These are phyloP conservation scores for Leptinotarsa undecemlineata DNA, from an alignment of 1,140 invertebrate species.

Conservation along the genomic window DNA sequence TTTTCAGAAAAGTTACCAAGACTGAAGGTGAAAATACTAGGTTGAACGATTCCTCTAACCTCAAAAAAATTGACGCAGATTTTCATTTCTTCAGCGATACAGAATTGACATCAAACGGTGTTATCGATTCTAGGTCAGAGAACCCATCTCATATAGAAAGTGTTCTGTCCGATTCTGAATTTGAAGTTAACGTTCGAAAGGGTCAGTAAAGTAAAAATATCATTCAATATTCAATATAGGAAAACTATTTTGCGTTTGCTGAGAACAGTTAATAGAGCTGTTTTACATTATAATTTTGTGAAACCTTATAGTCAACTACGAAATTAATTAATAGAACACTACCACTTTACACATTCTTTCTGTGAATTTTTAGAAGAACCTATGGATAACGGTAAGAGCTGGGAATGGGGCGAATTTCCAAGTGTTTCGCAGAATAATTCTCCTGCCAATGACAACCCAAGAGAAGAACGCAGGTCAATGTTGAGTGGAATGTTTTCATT, in stretches of 20 bases:
- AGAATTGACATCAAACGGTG: slow-evolving; percentile 71
- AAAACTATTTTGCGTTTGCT: not conserved
- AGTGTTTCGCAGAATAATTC: slow-evolving; percentile 52
- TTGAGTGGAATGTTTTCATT: slow-evolving; percentile 90
- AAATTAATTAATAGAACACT: too few relatives aligned
- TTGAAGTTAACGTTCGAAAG: slow-evolving; percentile 77
- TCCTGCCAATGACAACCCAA: slow-evolving; percentile 43
- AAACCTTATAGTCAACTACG: too few relatives aligned
- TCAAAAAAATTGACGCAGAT: slow-evolving; percentile 61
- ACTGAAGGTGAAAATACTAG: not conserved
- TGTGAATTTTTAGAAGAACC: slow-evolving; percentile 51
- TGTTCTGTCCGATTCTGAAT: slow-evolving; percentile 91
- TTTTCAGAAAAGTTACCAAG: slow-evolving; percentile 17
- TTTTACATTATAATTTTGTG: too few relatives aligned
- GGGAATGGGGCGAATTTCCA: slow-evolving; percentile 97
- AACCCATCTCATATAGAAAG: slow-evolving; percentile 60
- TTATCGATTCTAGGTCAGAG: slow-evolving; percentile 61
- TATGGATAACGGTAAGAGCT: slow-evolving; percentile 66
- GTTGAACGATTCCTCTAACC: slow-evolving; percentile 26
- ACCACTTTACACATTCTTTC: too few relatives aligned
- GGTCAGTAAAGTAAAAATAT: slow-evolving; percentile 47
- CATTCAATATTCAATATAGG: not conserved
- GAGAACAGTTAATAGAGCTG: too few relatives aligned
- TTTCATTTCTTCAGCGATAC: slow-evolving; percentile 92
- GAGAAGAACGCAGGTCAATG: slow-evolving; percentile 71